Evolutionary conservation across 2,113 vertebrate genomes (phyloP).

Genomic region (Conger conger): DNA sequence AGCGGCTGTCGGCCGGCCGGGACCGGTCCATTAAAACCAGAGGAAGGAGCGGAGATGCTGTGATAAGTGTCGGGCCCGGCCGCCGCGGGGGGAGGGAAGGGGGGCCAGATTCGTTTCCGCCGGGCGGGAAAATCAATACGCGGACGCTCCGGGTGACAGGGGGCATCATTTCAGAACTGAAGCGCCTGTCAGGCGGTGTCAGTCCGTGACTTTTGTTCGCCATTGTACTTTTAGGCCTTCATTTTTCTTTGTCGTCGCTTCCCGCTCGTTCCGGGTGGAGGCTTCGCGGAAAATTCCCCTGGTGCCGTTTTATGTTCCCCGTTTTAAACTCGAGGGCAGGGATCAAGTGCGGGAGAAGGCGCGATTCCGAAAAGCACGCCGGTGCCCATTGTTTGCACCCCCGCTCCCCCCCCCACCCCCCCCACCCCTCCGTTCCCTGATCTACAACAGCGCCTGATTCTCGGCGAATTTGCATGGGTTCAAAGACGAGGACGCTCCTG

Average conservation of each 20-base stretch:
- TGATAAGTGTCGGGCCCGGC: constrained; percentile 87
- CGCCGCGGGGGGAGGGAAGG: constrained; percentile 68
- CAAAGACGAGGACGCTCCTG: constrained; percentile 61
- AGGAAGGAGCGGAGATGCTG: constrained; percentile 80
- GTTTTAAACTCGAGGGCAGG: constrained; percentile 76
- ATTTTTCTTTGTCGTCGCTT: constrained; percentile 82
- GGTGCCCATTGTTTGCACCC: constrained; percentile 63
- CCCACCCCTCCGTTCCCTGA: constrained; percentile 42
- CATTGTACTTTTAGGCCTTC: constrained; percentile 90
- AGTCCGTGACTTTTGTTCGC: constrained; percentile 93
- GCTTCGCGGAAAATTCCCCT: constrained; percentile 82
- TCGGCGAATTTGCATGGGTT: constrained; percentile 70
- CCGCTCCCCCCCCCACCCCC: constrained; percentile 28
- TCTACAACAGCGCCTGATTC: constrained; percentile 62
- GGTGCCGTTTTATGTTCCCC: constrained; percentile 72
- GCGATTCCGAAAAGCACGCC: constrained; percentile 62
- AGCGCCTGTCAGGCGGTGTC: constrained; percentile 90
- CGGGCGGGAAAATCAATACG: constrained; percentile 91
- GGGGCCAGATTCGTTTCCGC: constrained; percentile 70
- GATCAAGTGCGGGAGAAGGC: constrained; percentile 78
- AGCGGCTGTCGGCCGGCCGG: constrained; percentile 67
- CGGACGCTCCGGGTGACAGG: constrained; percentile 82
- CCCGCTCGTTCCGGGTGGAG: constrained; percentile 38
- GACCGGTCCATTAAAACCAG: constrained; percentile 85
- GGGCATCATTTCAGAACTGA: constrained; percentile 94